These are phyloP conservation scores for Steatornis caripensis DNA, from an alignment of 2,113 vertebrate genomes.

Conservation along the genomic window DNA sequence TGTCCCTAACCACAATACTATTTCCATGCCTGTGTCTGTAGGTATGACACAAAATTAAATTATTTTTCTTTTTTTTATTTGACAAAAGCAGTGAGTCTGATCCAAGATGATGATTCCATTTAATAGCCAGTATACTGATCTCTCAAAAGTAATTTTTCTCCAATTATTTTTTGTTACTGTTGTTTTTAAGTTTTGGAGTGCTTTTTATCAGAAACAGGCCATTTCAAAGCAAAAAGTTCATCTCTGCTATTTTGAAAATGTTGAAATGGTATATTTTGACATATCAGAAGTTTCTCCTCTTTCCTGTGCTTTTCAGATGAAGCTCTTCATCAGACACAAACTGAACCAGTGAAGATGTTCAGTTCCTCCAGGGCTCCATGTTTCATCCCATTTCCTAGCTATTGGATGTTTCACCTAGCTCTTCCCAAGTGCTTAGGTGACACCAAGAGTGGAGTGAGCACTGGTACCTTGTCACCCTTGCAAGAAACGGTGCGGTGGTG, in stretches of 20 bases:
- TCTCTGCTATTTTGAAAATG: not conserved
- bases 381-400: not conserved
- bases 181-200: not conserved
- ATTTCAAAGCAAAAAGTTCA: not conserved
- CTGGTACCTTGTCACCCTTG: not conserved
- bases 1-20: not conserved
- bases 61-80: not conserved
- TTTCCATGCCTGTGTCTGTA: not conserved
- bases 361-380: not conserved
- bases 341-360: not conserved
- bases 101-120: not conserved
- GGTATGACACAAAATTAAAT: not conserved
- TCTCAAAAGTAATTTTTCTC: not conserved
- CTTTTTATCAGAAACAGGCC: not conserved
- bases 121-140: not conserved
- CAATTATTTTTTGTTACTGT: too few relatives aligned
- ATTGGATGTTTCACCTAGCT: not conserved
- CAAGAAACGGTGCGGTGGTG: fast-evolving
- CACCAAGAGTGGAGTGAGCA: fast-evolving
- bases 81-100: not conserved
- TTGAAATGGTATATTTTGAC: not conserved
- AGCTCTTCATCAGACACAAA: not conserved
- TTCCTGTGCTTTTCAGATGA: not conserved
- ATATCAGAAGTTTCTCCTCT: not conserved
- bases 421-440: not conserved